Base-by-base conservation (phyloP, 1,140 invertebrate genomes). In the Chymomyza costata region DNA sequence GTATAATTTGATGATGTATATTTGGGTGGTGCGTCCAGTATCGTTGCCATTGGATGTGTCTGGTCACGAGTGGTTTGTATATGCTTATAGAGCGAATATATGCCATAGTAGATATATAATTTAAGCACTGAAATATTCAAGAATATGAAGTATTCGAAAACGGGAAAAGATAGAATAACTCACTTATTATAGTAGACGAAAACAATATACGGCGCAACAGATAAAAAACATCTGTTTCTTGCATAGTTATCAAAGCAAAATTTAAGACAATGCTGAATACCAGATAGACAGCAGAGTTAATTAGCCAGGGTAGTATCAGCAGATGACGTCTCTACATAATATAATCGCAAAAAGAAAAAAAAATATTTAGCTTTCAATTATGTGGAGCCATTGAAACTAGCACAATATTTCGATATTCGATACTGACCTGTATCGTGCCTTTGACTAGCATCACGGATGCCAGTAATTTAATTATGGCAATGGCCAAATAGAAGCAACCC, bases 291-390 rank as follows among this genome's bases (percentile, higher is more conserved):
- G 19, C 25, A 3, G 34, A 15, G 34, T 55, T 55, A n/a, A 55
- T 17, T n/a, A 55, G 39, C 52, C 52, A 55, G 7, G 52, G 52
- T 15, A 46, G n/a, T 14, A 55, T 13, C 6, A 55, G 13, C 13
- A 55, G 19, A 18, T 55, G 52, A 14, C 44, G 34, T 47, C 47
- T 44, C 52, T 55, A 25, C 15, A 44, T 25, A 28, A 6, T 28
- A 5, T 6, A 6, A 6, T 28, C 10, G 5, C 10, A 6, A 6
- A 28, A 28, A 6, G 10, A 28, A 28, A 28, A 28, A 6, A 10
- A 6, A 28, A 28, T 28, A 28, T 10, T 6, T 6, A 6, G 5
- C 25, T 28, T 28, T 10, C n/a, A n/a, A n/a, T n/a, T n/a, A n/a
- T n/a, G n/a, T n/a, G n/a, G n/a, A n/a, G n/a, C n/a, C n/a, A n/a